Percentiles rank a stretch among this genome's conserved stretches.
phyloP scores from a whole-genome alignment of 2,888 invertebrate species.

The Calameuta idolon region DNA sequence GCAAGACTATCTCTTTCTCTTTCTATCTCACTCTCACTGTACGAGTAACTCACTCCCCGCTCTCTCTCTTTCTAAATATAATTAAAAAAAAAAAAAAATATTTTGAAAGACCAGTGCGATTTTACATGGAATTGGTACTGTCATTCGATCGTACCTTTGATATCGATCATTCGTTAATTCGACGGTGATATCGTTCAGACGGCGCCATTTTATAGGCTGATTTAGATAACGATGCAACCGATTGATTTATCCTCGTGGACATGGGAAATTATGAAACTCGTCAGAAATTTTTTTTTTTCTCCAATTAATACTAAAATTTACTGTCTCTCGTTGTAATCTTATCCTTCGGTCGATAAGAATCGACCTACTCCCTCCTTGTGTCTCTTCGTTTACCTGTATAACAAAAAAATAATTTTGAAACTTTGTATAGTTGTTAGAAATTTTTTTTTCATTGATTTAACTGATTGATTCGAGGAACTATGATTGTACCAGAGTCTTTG shows the following conservation, averaged over 20 bases:
- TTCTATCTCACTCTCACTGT: not conserved
- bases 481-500: too few relatives aligned
- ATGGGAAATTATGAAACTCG: not conserved
- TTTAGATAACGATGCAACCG: not conserved
- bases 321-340: not conserved
- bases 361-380: not conserved
- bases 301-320: not conserved
- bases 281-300: not conserved
- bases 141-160: not conserved
- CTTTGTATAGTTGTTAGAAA: not conserved
- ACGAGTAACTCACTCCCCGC: not conserved
- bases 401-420: not conserved
- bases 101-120: not conserved
- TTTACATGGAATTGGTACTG: not conserved
- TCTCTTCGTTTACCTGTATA: not conserved
- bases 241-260: not conserved
- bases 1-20: not conserved
- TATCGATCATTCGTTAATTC: constrained; percentile 6
- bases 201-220: not conserved
- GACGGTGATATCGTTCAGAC: not conserved
- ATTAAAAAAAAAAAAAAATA: not conserved
- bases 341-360: not conserved
- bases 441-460: not conserved
- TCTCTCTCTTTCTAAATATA: not conserved
- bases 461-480: not conserved